Percentiles rank a stretch among this genome's conserved stretches.
phyloP scores from a whole-genome alignment of 37 sponge, comb jelly and placozoan species.

The Halichondria panicea region DNA sequence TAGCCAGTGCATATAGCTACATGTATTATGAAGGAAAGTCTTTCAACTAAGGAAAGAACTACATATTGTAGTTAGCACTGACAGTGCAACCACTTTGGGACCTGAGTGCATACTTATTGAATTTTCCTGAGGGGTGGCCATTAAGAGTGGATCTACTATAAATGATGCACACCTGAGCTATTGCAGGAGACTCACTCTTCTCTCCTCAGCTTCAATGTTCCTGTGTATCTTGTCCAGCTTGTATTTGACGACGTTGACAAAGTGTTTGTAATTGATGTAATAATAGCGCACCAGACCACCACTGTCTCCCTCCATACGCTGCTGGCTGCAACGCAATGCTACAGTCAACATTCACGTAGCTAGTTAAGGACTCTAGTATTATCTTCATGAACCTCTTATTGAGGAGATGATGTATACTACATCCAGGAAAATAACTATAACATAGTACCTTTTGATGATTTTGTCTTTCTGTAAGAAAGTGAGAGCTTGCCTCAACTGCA shows the following conservation, averaged over 20 bases:
- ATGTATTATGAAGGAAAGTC: background rate
- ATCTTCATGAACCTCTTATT: background rate
- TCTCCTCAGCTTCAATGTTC: slow-evolving; percentile 75
- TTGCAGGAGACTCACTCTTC: slow-evolving; percentile 22
- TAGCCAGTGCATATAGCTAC: background rate
- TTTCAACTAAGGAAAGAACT: too few species aligned
- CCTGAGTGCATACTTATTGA: too few species aligned
- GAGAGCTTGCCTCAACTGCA: slow-evolving; percentile 59
- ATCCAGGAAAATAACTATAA: background rate
- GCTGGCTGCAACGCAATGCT: slow-evolving; percentile 22
- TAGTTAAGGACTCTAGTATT: background rate
- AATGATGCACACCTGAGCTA: background rate
- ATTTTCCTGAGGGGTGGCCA: too few species aligned
- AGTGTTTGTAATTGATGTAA: slow-evolving; percentile 91
- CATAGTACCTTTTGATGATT: slow-evolving; percentile 66
- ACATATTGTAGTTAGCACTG: too few species aligned
- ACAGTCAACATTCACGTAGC: background rate
- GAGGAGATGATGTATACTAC: background rate
- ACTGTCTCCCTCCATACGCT: slow-evolving; percentile 44
- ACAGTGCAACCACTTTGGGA: too few species aligned
- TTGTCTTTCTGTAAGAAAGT: slow-evolving; percentile 70
- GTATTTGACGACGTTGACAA: slow-evolving; percentile 94
- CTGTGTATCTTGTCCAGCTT: slow-evolving; percentile 83
- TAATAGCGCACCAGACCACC: slow-evolving; percentile 49
- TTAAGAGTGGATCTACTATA: too few species aligned